These are phyloP conservation scores for Aleadryas rufinucha DNA, from an alignment of 2,113 vertebrate genomes.

Conservation along the genomic window DNA sequence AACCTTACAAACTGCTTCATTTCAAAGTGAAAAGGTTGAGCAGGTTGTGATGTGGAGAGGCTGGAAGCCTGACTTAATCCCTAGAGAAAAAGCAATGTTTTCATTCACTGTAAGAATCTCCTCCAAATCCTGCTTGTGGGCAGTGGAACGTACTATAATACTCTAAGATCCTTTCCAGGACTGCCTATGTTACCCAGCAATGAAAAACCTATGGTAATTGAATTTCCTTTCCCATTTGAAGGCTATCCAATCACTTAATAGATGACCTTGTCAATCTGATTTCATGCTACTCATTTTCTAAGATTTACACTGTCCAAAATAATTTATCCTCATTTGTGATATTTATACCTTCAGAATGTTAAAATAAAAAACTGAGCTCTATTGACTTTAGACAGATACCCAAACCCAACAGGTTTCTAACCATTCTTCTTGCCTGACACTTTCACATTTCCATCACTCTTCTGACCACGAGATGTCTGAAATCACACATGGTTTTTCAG, in stretches of 20 bases:
- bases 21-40: not conserved
- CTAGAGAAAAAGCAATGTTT: not conserved
- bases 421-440: not conserved
- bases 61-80: not conserved
- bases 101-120: not conserved
- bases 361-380: not conserved
- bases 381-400: not conserved
- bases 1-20: not conserved
- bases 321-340: not conserved
- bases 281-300: not conserved
- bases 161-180: not conserved
- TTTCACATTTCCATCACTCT: not conserved
- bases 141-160: not conserved
- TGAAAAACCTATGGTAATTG: not conserved
- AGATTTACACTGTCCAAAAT: not conserved
- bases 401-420: not conserved
- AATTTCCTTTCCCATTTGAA: slow-evolving; percentile 1
- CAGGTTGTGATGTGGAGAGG: not conserved
- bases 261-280: not conserved
- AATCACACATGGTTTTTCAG: not conserved
- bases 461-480: not conserved
- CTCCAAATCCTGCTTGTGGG: not conserved
- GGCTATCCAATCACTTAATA: not conserved
- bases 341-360: not conserved
- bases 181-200: not conserved